Base-by-base conservation (phyloP, 2,888 invertebrate genomes). In the Eilema sororculum region DNA sequence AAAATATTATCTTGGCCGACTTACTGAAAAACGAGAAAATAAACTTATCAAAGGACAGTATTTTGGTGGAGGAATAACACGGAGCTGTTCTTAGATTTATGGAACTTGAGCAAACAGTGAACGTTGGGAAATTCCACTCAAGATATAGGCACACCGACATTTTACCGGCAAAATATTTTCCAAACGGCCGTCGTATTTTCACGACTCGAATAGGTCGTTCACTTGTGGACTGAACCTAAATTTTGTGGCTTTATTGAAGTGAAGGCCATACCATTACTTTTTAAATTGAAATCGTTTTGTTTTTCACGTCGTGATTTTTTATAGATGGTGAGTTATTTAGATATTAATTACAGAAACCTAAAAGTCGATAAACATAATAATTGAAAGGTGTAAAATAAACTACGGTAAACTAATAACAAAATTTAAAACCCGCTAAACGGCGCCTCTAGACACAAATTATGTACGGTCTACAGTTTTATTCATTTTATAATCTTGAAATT, bases 141-240 rank as follows among this genome's bases (percentile, higher is more conserved):
- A 77, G 64, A 64, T 74, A 79, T 77, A 81, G 52, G 52, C 76
- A 78, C 73, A 65, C 72, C 70, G 74, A 72, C 76, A 71, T 80
- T 83, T 78, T 76, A 65, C 65, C 65, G 69, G 76, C 72, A 52
- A 74, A 82, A 83, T 80, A 78, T 79, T 83, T 78, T 64, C 71
- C 69, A 71, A 71, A 71, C 64, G 60, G 62, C 70, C 56, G 68
- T 69, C 72, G 73, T 76, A 78, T 77, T 77, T 78, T 41, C 68
- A 66, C 72, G 61, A 25, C 65, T 77, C 77, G 69, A 78, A 76
- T 69, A 82, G 77, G 78, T 77, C 68, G 70, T 80, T 81, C 74
- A 80, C 81, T 79, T 78, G 25, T 70, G 65, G 5, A 33, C 66
- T 20, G 46, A 41, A 70, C 73, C 76, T 74, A 74, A 79, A 78